Conservation (phyloP, 1,140 invertebrate genomes). For the Trichonephila clavata region DNA sequence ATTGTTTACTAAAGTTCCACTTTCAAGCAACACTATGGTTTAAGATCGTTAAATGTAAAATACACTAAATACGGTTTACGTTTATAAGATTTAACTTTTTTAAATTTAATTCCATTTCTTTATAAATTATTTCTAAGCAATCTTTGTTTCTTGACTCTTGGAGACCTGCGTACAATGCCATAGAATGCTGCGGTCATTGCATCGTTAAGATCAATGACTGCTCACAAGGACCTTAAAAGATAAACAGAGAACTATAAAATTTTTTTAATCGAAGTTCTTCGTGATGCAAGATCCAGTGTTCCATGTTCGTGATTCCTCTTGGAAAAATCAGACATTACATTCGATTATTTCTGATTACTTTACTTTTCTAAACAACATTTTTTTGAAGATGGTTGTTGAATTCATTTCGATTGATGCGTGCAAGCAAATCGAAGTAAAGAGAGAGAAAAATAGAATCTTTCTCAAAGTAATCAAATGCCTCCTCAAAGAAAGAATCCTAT, state of each 20-base stretch:
- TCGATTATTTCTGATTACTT: neutral
- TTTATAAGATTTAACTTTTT: too few species aligned
- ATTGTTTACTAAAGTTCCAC: too few species aligned
- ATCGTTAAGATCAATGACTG: neutral
- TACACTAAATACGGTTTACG: too few species aligned
- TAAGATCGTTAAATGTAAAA: too few species aligned
- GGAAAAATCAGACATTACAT: neutral
- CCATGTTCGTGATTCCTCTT: neutral
- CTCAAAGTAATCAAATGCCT: neutral
- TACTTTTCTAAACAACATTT: neutral
- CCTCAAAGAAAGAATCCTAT: neutral
- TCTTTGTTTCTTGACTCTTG: too few species aligned
- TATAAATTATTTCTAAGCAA: too few species aligned
- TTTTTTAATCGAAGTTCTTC: neutral
- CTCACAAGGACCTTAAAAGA: neutral
- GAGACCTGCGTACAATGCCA: too few species aligned
- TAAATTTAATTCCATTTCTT: too few species aligned
- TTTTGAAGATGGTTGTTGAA: neutral
- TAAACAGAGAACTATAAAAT: neutral
- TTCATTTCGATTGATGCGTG: neutral
- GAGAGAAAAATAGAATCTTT: neutral
- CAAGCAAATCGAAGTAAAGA: neutral
- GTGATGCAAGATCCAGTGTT: neutral
- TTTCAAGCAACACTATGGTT: too few species aligned
- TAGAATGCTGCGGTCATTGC: neutral